phyloP scores from a whole-genome alignment of 2,888 invertebrate genomes.

The Hanleya hanleyi region DNA sequence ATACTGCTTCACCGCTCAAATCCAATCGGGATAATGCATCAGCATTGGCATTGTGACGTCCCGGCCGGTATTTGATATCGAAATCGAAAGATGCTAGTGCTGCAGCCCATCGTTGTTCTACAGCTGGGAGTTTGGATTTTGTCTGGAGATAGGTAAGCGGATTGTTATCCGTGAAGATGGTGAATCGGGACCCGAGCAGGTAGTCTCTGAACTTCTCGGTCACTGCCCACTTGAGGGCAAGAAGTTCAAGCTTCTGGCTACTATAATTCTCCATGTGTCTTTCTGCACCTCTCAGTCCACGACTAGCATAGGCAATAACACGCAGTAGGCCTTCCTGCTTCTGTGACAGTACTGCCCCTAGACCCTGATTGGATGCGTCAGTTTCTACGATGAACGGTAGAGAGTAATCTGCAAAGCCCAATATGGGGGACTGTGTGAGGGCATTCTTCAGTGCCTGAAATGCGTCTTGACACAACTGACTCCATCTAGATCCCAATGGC shows the following conservation, averaged over 20 bases:
- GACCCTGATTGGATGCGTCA: background rate
- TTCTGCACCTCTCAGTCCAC: background rate
- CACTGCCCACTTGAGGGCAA: constrained; percentile 37
- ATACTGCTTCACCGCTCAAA: background rate
- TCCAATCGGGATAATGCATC: constrained; percentile 15
- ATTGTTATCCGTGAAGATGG: constrained; percentile 20
- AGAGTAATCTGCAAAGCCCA: constrained; percentile 3
- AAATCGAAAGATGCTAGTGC: constrained; percentile 22
- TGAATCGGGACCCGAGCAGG: constrained; percentile 13
- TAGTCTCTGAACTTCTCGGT: constrained; percentile 25
- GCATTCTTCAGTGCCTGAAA: background rate
- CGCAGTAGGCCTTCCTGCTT: too few species aligned
- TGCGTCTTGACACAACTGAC: background rate
- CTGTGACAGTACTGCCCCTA: background rate
- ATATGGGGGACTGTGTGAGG: background rate
- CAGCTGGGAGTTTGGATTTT: constrained; percentile 18
- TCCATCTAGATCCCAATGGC: background rate
- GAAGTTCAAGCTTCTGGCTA: constrained; percentile 29
- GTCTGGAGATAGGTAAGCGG: constrained; percentile 14
- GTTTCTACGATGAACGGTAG: background rate
- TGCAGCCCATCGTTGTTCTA: constrained; percentile 25
- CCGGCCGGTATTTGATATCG: constrained; percentile 14
- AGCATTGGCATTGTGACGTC: constrained; percentile 16
- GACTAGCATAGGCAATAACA: too few species aligned
- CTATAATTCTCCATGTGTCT: too few species aligned